Percentiles rank a stretch among this genome's conserved stretches.
Conservation (phyloP, 2,888 invertebrate genomes). For the Fragum whitleyi region DNA sequence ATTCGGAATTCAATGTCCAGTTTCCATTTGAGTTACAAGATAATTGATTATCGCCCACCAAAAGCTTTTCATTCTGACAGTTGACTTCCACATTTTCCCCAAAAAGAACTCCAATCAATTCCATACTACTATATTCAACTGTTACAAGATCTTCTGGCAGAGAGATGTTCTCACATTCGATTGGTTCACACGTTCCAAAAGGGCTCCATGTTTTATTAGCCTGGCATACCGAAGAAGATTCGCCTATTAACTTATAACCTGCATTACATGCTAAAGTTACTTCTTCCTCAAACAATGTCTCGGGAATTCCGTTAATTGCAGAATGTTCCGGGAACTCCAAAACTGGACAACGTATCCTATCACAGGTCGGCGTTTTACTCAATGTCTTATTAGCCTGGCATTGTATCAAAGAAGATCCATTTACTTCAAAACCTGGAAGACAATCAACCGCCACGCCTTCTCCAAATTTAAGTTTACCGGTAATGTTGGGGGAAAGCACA, state of each 20-base stretch:
- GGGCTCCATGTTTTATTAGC: conserved; percentile 10
- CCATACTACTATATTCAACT: background rate
- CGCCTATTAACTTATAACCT: background rate
- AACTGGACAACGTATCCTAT: background rate
- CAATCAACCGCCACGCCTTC: background rate
- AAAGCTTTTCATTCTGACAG: background rate
- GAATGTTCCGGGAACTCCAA: background rate
- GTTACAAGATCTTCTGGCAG: background rate
- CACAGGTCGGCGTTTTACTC: background rate
- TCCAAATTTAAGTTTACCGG: conserved; percentile 2
- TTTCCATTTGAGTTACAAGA: background rate
- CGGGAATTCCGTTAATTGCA: background rate
- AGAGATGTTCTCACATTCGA: background rate
- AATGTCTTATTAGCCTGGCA: background rate
- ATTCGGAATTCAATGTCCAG: background rate
- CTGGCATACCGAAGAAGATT: background rate
- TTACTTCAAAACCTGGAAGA: background rate
- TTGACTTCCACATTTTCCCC: background rate
- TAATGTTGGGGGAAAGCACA: background rate
- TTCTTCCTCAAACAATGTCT: background rate
- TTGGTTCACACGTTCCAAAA: background rate
- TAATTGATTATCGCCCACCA: background rate
- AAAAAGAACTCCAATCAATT: background rate
- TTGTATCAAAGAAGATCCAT: background rate
- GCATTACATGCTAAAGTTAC: background rate